Base-by-base conservation (phyloP, 1,140 invertebrate genomes). In the Brachionus paranguensis region DNA sequence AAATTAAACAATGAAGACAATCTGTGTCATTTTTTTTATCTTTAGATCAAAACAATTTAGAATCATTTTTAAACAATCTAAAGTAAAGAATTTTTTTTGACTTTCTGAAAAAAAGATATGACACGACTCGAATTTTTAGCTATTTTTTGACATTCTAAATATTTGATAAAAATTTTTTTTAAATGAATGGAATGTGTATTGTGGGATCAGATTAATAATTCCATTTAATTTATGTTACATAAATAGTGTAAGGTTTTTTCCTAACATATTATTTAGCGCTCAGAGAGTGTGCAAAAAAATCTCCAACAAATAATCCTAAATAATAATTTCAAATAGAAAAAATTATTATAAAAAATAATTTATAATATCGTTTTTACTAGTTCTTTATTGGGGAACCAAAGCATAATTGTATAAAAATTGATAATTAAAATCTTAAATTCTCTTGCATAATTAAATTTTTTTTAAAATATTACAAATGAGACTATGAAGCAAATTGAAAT, bases 391-490 rank as follows among this genome's bases (percentile, higher is more conserved):
- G 53, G 20, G 53, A 60, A 24, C 10, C 10, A 20, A 60, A 60
- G 53, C 53, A 60, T 60, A 60, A 60, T 60, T 60, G 53, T 60
- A 60, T 2, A 60, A 20, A 47, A 60, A 60, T 60, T 60, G 20
- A 60, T 60, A 60, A 60, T 60, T 60, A 60, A 60, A 60, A 60
- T 60, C 53, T 60, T 3, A 60, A 60, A 60, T n/a, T 60, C 53
- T 60, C 20, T 60, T 60, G 20, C 53, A 60, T 60, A 60, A 60
- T 60, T 60, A 60, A 10, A 20, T 20, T 20, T 53, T 53, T 60
- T 60, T 60, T n/a, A n/a, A 60, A 60, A 60, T 60, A 60, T 60
- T 60, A 60, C 53, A 60, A 60, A 60, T 60, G n/a, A 60, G 53
- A 60, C 53, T 60, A 60, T 60, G 17, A 27, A 27, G 17, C 53